Base-by-base conservation (phyloP, 2,113 vertebrate species). In the Colius striatus region DNA sequence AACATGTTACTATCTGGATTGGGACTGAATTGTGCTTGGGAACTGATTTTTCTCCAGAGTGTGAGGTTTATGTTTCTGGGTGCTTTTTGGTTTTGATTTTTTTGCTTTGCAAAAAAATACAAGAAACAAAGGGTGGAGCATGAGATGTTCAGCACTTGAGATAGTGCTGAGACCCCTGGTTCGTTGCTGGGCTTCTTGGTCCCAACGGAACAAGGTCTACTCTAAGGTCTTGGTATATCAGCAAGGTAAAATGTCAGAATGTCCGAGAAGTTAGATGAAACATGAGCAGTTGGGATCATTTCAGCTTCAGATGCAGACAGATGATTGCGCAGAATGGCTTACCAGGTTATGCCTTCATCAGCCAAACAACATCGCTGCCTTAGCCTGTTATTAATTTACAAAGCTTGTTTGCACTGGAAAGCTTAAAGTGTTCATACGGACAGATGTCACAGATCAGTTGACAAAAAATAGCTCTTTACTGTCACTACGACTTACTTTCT, bases 281-380 rank as follows among this genome's bases (percentile, higher is more conserved):
- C 1, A 0, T 17, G 18, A 53, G 38, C 20, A 16, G 2, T 6
- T 38, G 34, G 25, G 12, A n/a, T n/a, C 5, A 0, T 27, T 68
- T 10, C 19, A 80, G 23, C 53, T 76, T 91, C 48, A 78, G 57
- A 27, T 55, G 26, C 9, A 60, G 80, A 47, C 27, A 50, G 27
- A 20, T 34, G 47, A 26, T 54, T 45, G 47, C 51, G 43, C 9
- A 16, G 43, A 51, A 10, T 75, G 50, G 29, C 7, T 89, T 55
- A 13, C 20, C 6, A 12, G 15, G 17, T 58, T 89, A 54, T 6
- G 7, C 21, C 13, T 75, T 65, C n/a, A 11, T 63, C 21, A 47
- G 38, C 32, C 10, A 2, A 71, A 63, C 13, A 58, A 10, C 18
- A 3, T 38, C 68, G 53, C 32, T 38, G 19, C n/a, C 22, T 23